Evolutionary conservation across 2,888 invertebrate genomes (phyloP).

Genomic region (Pristionchus japonicus): DNA sequence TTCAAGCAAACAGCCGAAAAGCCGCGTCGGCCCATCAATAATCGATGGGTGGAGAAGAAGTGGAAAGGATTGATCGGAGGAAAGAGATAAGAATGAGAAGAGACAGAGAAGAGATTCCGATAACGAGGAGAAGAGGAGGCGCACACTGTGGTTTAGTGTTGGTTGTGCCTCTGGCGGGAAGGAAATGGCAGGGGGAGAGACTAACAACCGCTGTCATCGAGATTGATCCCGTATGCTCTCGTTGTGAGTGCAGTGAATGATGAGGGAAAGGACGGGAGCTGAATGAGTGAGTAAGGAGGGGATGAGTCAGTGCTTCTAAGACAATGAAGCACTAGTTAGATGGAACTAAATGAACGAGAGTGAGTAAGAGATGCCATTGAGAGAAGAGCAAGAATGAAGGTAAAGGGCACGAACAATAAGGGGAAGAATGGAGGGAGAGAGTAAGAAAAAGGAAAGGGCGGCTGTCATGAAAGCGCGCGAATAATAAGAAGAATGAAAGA

Average conservation of each 20-base stretch:
- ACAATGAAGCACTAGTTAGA: not conserved
- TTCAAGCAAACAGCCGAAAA: slow-evolving; percentile 17
- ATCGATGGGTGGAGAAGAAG: slow-evolving; percentile 3
- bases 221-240: not conserved
- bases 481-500: not conserved
- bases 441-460: not conserved
- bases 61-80: not conserved
- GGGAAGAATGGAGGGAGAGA: not conserved
- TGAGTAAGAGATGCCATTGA: not conserved
- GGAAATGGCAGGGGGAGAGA: not conserved
- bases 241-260: not conserved
- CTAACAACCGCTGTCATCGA: not conserved
- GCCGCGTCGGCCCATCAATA: slow-evolving; percentile 1
- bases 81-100: not conserved
- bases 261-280: not conserved
- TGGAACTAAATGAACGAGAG: not conserved
- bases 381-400: not conserved
- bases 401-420: not conserved
- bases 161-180: not conserved
- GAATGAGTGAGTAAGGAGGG: not conserved
- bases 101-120: not conserved
- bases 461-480: not conserved
- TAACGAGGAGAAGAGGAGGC: not conserved
- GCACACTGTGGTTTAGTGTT: slow-evolving; percentile 9
- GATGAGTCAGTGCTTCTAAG: not conserved